Evolutionary conservation across 2,113 vertebrate species (phyloP).

Genomic region (Vimba vimba): DNA sequence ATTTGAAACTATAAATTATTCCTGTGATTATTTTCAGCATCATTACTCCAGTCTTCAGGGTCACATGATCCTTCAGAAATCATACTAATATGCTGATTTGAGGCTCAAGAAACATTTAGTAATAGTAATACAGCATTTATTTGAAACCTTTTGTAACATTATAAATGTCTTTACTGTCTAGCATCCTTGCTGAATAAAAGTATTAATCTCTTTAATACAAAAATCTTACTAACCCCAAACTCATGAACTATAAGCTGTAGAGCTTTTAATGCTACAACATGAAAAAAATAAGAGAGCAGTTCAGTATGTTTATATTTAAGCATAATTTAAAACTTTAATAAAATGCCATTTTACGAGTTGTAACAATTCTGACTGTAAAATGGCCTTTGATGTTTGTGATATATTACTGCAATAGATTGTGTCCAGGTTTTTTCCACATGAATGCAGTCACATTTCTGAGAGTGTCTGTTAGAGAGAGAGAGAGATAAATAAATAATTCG

Average conservation of each 20-base stretch:
- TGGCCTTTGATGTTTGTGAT: slow-evolving; percentile 33
- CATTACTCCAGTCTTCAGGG: neutral
- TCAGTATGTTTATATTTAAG: neutral
- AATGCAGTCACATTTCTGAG: neutral
- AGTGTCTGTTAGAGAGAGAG: neutral
- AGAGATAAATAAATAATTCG: too few species aligned
- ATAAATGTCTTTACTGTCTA: neutral
- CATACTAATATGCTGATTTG: neutral
- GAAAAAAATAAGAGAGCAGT: neutral
- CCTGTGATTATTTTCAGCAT: neutral
- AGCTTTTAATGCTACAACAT: neutral
- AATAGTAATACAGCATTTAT: neutral
- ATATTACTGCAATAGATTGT: slow-evolving; percentile 15
- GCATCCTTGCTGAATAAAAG: neutral
- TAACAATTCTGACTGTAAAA: neutral
- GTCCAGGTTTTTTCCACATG: slow-evolving; percentile 36
- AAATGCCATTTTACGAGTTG: slow-evolving; percentile 11
- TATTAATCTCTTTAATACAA: neutral
- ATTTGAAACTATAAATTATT: neutral
- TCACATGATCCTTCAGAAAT: neutral
- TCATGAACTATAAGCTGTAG: slow-evolving; percentile 1
- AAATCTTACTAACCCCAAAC: too few species aligned
- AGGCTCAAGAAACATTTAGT: neutral
- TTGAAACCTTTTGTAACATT: neutral
- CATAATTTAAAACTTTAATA: slow-evolving; percentile 29